Base-by-base conservation (phyloP, 2,888 invertebrate species). In the Lepas anatifera region DNA sequence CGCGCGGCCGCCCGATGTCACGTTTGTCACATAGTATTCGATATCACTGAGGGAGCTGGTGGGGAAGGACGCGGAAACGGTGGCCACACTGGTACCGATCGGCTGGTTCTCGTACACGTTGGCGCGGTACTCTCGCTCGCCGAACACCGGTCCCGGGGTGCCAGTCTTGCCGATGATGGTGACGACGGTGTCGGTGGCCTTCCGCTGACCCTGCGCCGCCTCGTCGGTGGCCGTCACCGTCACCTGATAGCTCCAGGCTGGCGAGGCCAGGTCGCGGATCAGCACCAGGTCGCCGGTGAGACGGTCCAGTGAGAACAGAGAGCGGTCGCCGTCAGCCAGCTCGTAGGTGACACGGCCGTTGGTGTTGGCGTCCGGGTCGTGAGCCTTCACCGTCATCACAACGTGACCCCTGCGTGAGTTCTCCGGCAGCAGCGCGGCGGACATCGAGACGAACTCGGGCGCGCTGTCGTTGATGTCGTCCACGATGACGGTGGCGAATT, bases 271-370 rank as follows among this genome's bases (percentile, higher is more conserved):
- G 69, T 82, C 79, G 75, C 85, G 85, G 39, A 85, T 84, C 72
- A 90, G 80, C 32, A 85, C 85, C 71, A 92, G 82, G 18, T 87
- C 85, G 10, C 94, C 94, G 22, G 88, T 88, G 77, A 87, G 89
- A 70, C 93, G 86, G 79, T 95, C 89, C 70, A 95, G 81, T 72
- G 86, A 84, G 78, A 95, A 94, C 73, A 90, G 81, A 74, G 92
- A 91, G 74, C 84, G 85, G 76, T 88, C 88, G 35, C 89, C 90
- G 73, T 87, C 87, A 29, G 90, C 86, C 70, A 95, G 83, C 80
- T 93, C 93, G 79, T 95, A 95, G 2, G 93, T 92, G 32, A 97
- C 93, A 73, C 90, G 81, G 27, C 95, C 95, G 80, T 96, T 96
- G 29, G 91, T 90, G 74, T 92, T 92, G 2, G 91, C 91, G 80